Base-by-base conservation (phyloP, 2,113 vertebrate genomes). In the Platycercus adscitus region DNA sequence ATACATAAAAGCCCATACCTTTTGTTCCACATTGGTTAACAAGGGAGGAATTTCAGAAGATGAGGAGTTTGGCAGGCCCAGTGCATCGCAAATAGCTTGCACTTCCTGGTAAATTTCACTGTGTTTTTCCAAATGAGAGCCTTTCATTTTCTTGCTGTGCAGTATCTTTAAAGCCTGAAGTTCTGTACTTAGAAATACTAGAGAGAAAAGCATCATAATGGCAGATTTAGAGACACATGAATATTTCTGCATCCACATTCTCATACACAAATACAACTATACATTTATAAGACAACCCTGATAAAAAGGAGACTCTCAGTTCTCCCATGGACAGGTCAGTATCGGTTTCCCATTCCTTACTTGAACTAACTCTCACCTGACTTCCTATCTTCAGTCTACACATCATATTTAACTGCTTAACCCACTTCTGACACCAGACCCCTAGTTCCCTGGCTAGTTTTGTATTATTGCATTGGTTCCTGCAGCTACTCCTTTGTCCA, bases 111-210 rank as follows among this genome's bases (percentile, higher is more conserved):
- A 88, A 91, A 97, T 95, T 61, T 98, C 96, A 91, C 86, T 97
- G 77, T 96, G 96, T 39, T 98, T 97, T 84, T 97, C 96, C 92
- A 93, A 78, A 37, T 81, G 96, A 91, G 95, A 93, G 64, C 97
- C 94, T 60, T 96, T 97, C 15, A 6, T 24, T 69, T 91, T 95
- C 92, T 98, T 99, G 94, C 94, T 98, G 73, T 98, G 97, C 85
- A 98, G 3, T 47, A 99, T 99, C 97, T 98, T 98, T 87, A 98
- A 98, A n/a, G 99, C 98, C 93, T 99, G 99, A 95, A 99, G 99
- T 97, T 99, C 99, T 33, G 99, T 99, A 96, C 98, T 98, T 81
- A 99, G 95, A 98, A 99, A 99, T 96, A 99, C 99, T 99, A 87
- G 33, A 82, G 53, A 91, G 26, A 68, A 86, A 92, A 96, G 53